Base-by-base conservation (phyloP, 1,140 invertebrate genomes). In the Drosophila repleta region DNA sequence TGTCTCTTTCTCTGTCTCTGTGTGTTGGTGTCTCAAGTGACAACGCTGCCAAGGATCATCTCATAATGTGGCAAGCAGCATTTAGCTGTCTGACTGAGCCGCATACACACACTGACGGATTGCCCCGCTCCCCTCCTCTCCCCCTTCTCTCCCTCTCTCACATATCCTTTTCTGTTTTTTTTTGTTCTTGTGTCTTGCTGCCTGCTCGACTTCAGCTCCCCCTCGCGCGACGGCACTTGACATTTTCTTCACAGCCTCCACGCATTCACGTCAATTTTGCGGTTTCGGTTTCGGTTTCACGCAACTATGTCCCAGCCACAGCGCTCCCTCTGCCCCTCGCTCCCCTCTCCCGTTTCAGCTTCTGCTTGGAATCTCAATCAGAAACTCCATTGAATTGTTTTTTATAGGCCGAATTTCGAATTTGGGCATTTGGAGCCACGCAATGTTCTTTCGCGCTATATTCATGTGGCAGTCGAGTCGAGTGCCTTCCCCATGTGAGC, bases 191-290 rank as follows among this genome's bases (percentile, higher is more conserved):
- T 29, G n/a, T 15, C n/a, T 51, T 17, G n/a, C 13, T 20, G 5
- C 7, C n/a, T 5, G 7, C 51, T 13, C 11, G 15, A 18, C 21
- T 21, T 39, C 51, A 80, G 60, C 77, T 53, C 15, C 46, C 46
- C 49, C 20, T 41, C 37, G 10, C 18, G 51, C 17, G 13, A n/a
- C 21, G 17, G 18, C 83, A 88, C 83, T 88, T 88, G 83, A 89
- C 79, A 89, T 88, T 83, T 88, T 89, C 76, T 88, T 89, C 76
- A 82, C 78, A 83, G 70, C 76, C 79, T 76, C 51, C 68, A 65
- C 76, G 83, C 76, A 76, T 88, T 74, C 84, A 88, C 89, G 76
- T 88, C 83, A 88, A 88, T 83, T 88, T 88, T 74, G 83, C 74
- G 82, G 82, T 82, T 87, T 87, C 75, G 82, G 82, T 82, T 87